Base-by-base conservation (phyloP, 2,113 vertebrate species). In the Heterocephalus glaber region DNA sequence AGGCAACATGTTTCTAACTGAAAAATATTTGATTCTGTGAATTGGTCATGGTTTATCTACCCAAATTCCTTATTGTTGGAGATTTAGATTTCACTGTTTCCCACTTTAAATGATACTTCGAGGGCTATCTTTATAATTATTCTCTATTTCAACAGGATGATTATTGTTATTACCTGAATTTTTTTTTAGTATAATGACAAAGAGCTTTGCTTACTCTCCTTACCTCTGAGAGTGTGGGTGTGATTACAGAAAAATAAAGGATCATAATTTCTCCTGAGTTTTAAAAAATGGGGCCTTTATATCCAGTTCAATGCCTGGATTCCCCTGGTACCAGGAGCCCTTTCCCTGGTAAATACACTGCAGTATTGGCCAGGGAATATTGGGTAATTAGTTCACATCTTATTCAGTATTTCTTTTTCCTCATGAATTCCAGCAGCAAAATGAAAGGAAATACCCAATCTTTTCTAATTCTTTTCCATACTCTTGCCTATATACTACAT, bases 11-110 rank as follows among this genome's bases (percentile, higher is more conserved):
- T 97, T 76, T 79, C 68, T 65, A 65, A 49, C 41, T 70, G 52
- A 90, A 83, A 76, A 82, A 89, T 30, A 92, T 54, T 83, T 76
- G 68, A 5, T n/a, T 70, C 17, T 63, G 76, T 76, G 35, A 94
- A 70, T 96, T 87, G 77, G 49, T 88, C 65, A 90, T 80, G 17
- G 35, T 74, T 96, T 80, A 41, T 92, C 65, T 90, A 80, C 47
- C 20, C 41, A 88, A n/a, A 8, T 30, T 88, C 26, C 63, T 38
- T 86, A 20, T 17, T 77, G 49, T 90, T 70, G 26, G 58, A 80
- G 83, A 86, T 86, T 81, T 52, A 86, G 65, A 56, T 74, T 65
- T 26, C 60, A 74, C 22, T 58, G 52, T 7, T 85, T 58, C 6
- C 20, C 83, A 74, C 49, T 95, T 96, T 66, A 56, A 94, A 79